A percentile compares a stretch with the other conserved stretches of the same genome.
Conservation (phyloP, 2,797 vertebrate genomes). For the Poecilia wingei region DNA sequence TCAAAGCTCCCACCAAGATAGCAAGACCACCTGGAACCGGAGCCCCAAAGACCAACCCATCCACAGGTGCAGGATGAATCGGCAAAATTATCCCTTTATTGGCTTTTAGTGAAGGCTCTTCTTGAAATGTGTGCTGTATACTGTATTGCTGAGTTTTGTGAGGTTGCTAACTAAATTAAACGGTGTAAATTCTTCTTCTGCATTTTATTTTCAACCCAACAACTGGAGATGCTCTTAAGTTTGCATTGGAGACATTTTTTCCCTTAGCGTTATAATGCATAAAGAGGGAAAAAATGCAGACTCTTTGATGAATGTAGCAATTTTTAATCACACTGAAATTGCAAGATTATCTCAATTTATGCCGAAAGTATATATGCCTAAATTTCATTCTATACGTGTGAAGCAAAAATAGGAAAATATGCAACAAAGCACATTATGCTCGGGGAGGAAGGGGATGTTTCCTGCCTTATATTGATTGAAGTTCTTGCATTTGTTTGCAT, state of each 20-base stretch:
- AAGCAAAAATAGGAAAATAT: background rate
- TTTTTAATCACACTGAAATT: background rate
- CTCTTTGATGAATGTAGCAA: background rate
- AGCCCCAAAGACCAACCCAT: constrained; percentile 79
- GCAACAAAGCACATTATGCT: background rate
- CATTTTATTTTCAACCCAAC: background rate
- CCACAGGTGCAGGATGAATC: constrained; percentile 67
- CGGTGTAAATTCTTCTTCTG: background rate
- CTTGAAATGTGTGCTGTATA: background rate
- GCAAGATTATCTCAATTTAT: background rate
- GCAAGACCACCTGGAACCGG: constrained; percentile 79
- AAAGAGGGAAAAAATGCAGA: background rate
- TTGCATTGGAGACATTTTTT: background rate
- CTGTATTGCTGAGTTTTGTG: background rate
- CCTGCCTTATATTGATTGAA: background rate
- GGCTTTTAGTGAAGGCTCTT: background rate
- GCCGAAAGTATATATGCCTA: background rate
- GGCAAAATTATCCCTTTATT: no score
- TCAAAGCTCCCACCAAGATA: constrained; percentile 95
- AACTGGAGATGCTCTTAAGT: background rate
- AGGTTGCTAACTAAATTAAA: background rate
- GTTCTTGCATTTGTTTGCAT: background rate
- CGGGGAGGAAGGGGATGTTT: background rate
- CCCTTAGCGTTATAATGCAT: background rate
- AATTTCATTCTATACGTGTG: background rate